These are phyloP conservation scores for Coluber constrictor DNA, from an alignment of 2,797 vertebrate species.

Conservation along the genomic window DNA sequence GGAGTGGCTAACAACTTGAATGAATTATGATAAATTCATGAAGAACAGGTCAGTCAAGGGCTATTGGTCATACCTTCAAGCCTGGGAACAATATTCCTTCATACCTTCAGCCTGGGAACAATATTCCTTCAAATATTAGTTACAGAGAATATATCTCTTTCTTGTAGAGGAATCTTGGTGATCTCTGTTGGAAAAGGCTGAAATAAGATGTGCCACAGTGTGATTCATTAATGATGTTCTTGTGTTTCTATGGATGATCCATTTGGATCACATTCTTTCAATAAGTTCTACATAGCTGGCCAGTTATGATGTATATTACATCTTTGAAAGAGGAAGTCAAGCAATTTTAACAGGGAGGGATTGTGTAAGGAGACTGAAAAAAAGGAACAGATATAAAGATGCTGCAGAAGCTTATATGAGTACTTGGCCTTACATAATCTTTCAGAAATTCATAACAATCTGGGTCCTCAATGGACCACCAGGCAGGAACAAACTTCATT, in stretches of 20 bases:
- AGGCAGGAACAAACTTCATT: neutral
- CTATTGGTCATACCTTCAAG: neutral
- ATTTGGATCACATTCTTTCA: neutral
- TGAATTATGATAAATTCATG: neutral
- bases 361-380: neutral
- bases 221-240: neutral
- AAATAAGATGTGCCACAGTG: neutral
- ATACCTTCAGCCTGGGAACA: neutral
- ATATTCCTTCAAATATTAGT: neutral
- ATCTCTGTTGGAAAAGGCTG: neutral
- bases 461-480: neutral
- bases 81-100: neutral
- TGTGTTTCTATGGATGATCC: neutral
- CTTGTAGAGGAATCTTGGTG: neutral
- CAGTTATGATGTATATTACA: neutral
- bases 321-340: neutral
- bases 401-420: neutral
- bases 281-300: neutral
- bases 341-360: neutral
- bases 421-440: neutral
- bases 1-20: neutral
- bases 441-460: neutral
- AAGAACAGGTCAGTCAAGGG: neutral
- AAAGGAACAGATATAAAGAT: neutral
- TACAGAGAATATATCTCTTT: neutral